phyloP scores from a whole-genome alignment of 2,113 vertebrate species.

The Ailurus styani region DNA sequence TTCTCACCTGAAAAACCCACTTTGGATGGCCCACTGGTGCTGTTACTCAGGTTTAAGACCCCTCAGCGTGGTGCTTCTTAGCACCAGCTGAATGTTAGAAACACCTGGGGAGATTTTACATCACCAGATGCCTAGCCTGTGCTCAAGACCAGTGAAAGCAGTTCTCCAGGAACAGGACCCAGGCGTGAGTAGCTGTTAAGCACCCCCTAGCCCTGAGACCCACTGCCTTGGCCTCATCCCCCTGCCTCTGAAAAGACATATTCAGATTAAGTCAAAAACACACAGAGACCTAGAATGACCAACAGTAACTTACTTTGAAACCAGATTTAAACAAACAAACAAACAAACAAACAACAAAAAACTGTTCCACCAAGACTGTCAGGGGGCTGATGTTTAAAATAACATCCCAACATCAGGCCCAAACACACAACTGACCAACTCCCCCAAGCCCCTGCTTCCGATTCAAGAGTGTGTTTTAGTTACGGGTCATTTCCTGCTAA shows the following conservation, averaged over 20 bases:
- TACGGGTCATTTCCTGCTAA: background rate
- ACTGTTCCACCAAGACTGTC: background rate
- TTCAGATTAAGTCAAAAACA: background rate
- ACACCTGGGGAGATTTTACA: background rate
- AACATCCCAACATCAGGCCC: background rate
- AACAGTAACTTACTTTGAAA: background rate
- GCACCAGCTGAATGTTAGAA: background rate
- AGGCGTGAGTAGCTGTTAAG: background rate
- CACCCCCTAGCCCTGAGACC: background rate
- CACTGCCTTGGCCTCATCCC: too few species aligned
- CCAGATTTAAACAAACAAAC: background rate
- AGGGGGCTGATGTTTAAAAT: background rate
- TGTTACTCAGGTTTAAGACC: background rate
- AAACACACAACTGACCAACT: background rate
- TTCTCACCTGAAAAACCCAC: background rate
- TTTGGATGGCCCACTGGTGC: background rate
- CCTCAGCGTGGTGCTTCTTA: background rate
- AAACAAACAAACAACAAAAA: background rate
- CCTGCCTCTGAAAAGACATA: background rate
- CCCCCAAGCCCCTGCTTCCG: background rate
- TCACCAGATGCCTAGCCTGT: background rate
- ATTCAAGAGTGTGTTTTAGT: background rate
- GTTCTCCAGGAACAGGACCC: rapidly evolving
- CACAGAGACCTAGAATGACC: background rate
- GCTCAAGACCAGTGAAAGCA: background rate